Percentiles rank a stretch among this genome's conserved stretches.
Evolutionary conservation across 92 coral and sea anemone genomes (phyloP).

Genomic region (Hydrozoanthus gracilis): DNA sequence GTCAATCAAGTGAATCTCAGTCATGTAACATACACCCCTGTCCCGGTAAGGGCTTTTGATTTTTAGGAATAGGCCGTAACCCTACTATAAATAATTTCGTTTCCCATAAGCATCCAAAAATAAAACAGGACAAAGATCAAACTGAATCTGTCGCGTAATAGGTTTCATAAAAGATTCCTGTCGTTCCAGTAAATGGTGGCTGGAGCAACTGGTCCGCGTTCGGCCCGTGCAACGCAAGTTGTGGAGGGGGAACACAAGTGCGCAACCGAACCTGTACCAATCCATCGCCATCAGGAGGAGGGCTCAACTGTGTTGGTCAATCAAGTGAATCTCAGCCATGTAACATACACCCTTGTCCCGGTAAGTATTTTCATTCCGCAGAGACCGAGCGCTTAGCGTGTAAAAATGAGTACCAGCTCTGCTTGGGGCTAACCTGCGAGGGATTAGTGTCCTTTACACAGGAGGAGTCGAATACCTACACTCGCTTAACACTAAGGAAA

Average conservation of each 20-base stretch:
- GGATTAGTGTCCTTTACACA: no score
- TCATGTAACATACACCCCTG: not conserved
- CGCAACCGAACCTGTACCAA: no score
- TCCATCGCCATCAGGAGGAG: not conserved
- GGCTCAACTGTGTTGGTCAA: not conserved
- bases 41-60: not conserved
- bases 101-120: no score
- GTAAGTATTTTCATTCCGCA: not conserved
- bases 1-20: no score
- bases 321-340: not conserved
- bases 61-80: not conserved
- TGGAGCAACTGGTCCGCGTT: not conserved
- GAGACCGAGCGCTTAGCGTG: no score
- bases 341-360: not conserved
- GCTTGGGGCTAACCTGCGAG: no score
- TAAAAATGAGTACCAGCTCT: no score
- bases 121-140: not conserved
- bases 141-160: not conserved
- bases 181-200: not conserved
- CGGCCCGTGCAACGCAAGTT: not conserved
- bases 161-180: not conserved
- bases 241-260: no score
- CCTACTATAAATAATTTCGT: slow-evolving; percentile 2
- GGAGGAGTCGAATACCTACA: no score
- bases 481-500: no score